Base-by-base conservation (phyloP, 2,113 vertebrate species). In the Neolamprologus toae region DNA sequence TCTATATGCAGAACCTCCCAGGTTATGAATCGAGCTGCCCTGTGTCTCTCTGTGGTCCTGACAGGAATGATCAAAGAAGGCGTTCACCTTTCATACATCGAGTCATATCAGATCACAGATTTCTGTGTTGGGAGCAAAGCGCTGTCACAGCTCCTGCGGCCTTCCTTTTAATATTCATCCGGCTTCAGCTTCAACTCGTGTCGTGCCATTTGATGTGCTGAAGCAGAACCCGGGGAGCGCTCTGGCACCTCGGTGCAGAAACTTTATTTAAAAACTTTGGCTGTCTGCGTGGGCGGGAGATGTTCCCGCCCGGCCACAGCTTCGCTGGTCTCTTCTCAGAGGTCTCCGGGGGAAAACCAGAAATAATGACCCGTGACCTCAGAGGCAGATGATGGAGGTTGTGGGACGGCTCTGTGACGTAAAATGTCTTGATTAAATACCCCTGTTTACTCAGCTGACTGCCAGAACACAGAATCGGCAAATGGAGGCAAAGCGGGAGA, bases 361-460 rank as follows among this genome's bases (percentile, higher is more conserved):
- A 93, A 92, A 93, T 90, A 93, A 92, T 85, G 88, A 88, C 81
- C 92, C 17, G 4, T 66, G 91, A 91, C 93, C 94, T 83, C n/a
- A 21, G 81, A 33, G 54, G 55, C 89, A 84, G 54, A 86, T 80
- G 88, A 92, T 80, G 12, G 86, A 81, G 85, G 83, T 90, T 92
- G 68, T 88, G 90, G 93, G 89, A 93, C 8, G 26, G 16, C 57
- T 90, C 45, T 55, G 57, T 93, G 90, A 96, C 86, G 90, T 83
- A 92, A 40, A 53, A 83, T 42, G 28, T 57, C n/a, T 11, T 14
- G 35, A 90, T 33, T 84, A 82, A 91, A 9, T 40, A 12, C 19
- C 35, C 3, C 47, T 95, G 89, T 95, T 95, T 94, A 92, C 84
- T 91, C 94, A 96, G 94, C 94, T 94, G 94, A 94, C 81, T 5